Conservation (phyloP, 2,888 invertebrate genomes). For the Gonocerus acuteangulatus region DNA sequence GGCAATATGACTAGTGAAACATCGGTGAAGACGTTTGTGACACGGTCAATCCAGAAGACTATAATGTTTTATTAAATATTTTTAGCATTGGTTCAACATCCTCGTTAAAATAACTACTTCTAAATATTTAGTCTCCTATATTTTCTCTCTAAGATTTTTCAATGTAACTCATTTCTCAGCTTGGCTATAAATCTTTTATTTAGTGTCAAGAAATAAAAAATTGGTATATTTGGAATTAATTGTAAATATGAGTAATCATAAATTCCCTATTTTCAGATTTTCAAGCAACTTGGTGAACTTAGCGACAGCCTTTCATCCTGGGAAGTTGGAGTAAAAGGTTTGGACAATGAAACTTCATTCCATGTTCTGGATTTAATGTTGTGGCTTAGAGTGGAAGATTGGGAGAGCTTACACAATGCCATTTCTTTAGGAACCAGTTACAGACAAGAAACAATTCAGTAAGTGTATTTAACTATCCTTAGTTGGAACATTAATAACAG, state of each 20-base stretch:
- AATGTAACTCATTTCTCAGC: background rate
- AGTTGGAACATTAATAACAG: background rate
- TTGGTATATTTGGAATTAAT: background rate
- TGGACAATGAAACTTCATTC: slow-evolving; percentile 46
- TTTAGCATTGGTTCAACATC: too few species aligned
- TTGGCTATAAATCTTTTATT: background rate
- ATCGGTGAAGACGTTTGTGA: too few species aligned
- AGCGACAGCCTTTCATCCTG: slow-evolving; percentile 39
- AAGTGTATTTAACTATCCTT: slow-evolving; percentile 24
- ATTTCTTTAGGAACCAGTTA: slow-evolving; percentile 57
- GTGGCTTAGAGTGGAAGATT: slow-evolving; percentile 43
- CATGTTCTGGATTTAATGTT: slow-evolving; percentile 44
- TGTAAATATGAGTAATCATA: too few species aligned
- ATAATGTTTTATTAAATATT: too few species aligned
- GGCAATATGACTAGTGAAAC: too few species aligned
- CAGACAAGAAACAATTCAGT: slow-evolving; percentile 60
- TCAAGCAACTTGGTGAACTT: slow-evolving; percentile 36
- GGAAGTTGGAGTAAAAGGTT: slow-evolving; percentile 39
- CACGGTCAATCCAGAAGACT: too few species aligned
- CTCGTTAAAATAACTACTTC: too few species aligned
- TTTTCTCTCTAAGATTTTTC: too few species aligned
- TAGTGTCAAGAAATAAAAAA: too few species aligned
- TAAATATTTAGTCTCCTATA: too few species aligned
- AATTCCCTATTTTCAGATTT: slow-evolving; percentile 33
- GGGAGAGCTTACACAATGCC: slow-evolving; percentile 42